A percentile compares a stretch with the other conserved stretches of the same genome.
phyloP scores from a whole-genome alignment of 2,888 invertebrate genomes.

The Macrophya annulata region DNA sequence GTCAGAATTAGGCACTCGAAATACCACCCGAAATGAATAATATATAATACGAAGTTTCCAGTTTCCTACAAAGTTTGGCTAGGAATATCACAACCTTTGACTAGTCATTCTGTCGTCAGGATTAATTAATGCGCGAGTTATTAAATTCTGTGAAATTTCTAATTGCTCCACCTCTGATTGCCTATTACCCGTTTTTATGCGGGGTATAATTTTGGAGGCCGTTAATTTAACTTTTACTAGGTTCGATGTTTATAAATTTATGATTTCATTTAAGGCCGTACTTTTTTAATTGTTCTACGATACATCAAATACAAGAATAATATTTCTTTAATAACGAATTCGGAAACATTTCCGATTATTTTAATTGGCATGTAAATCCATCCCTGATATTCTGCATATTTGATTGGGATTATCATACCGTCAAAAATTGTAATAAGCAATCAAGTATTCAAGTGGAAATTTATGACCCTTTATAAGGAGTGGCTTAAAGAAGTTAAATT shows the following conservation, averaged over 20 bases:
- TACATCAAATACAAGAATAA: not conserved
- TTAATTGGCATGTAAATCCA: conserved; percentile 28
- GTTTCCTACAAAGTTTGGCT: not conserved
- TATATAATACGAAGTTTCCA: not conserved
- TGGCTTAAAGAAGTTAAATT: not conserved
- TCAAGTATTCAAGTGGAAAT: conserved; percentile 14
- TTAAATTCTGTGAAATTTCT: not conserved
- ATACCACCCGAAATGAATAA: conserved; percentile 23
- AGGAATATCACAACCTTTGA: not conserved
- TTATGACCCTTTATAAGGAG: not conserved
- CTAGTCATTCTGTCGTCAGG: not conserved
- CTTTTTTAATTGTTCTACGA: not conserved
- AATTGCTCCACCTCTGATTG: not conserved
- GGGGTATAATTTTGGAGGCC: not conserved
- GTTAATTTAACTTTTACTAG: not conserved
- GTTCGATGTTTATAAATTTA: not conserved
- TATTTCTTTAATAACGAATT: not conserved
- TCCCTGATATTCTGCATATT: conserved; percentile 33
- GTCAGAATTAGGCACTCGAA: conserved; percentile 13
- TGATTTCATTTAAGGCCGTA: not conserved
- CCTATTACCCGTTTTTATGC: conserved; percentile 11
- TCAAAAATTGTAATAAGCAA: conserved; percentile 21
- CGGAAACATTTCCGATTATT: not conserved
- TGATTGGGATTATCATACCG: not conserved
- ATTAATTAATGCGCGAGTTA: not conserved